A percentile compares a stretch with the other conserved stretches of the same genome.
Conservation (phyloP, 2,888 invertebrate genomes). For the Andrena minutula region DNA sequence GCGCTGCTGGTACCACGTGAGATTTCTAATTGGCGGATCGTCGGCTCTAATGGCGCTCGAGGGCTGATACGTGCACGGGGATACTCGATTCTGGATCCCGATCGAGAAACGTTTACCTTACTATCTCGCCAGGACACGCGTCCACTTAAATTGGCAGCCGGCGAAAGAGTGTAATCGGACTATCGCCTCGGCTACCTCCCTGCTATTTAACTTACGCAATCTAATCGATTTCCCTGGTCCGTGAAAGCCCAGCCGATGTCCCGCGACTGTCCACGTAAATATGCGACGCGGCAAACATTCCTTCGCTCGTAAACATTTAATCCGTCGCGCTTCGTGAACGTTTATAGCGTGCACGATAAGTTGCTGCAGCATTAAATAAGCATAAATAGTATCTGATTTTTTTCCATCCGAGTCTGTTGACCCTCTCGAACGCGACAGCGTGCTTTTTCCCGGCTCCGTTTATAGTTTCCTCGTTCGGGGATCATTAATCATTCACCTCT, state of each 20-base stretch:
- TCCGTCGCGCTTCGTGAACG: background rate
- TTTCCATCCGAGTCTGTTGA: background rate
- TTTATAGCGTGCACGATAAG: background rate
- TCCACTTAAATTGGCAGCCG: conserved; percentile 13
- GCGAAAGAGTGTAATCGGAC: conserved; percentile 23
- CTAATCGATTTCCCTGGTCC: conserved; percentile 24
- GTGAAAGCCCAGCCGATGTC: conserved; percentile 25
- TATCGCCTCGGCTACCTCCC: background rate
- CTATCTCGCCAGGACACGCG: conserved; percentile 27
- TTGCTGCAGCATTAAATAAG: background rate
- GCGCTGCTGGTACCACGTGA: conserved; percentile 52
- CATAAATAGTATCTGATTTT: background rate
- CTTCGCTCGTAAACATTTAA: background rate
- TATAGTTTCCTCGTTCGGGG: background rate
- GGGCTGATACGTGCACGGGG: conserved; percentile 42
- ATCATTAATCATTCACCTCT: conserved; percentile 21
- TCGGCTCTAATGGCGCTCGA: conserved; percentile 65
- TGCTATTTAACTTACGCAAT: conserved; percentile 29
- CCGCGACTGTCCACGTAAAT: background rate
- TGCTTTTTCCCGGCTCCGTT: background rate
- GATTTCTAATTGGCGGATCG: conserved; percentile 73
- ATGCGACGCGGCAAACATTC: background rate
- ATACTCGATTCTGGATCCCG: conserved; percentile 50
- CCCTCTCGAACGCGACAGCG: background rate
- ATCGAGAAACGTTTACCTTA: conserved; percentile 43